phyloP scores from a whole-genome alignment of 2,113 vertebrate genomes.

The Laterallus jamaicensis region DNA sequence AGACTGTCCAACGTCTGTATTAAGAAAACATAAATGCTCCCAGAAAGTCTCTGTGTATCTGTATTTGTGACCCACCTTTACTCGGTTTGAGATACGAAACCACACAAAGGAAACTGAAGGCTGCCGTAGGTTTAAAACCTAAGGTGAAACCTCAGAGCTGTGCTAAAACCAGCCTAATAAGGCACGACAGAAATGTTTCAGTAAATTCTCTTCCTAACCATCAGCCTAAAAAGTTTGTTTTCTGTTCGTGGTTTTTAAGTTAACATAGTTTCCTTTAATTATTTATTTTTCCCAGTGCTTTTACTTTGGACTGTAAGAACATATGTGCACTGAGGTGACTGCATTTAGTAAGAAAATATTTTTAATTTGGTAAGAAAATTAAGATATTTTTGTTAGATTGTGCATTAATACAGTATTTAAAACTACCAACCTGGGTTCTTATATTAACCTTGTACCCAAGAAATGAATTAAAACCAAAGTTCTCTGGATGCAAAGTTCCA shows the following conservation, averaged over 20 bases:
- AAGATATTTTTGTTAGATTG: not conserved
- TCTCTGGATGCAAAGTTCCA: not conserved
- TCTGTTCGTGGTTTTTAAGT: not conserved
- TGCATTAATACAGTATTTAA: not conserved
- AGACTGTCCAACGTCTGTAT: not conserved
- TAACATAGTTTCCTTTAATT: not conserved
- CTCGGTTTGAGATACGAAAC: not conserved
- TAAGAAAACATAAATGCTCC: not conserved
- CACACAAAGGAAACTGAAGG: not conserved
- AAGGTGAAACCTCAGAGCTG: not conserved
- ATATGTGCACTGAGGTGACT: not conserved
- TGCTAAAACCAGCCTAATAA: not conserved
- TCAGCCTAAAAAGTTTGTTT: not conserved
- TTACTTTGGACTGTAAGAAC: not conserved
- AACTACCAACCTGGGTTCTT: not conserved
- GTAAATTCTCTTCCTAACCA: not conserved
- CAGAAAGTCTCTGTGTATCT: not conserved
- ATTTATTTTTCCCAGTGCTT: not conserved
- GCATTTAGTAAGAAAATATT: not conserved
- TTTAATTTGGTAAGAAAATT: not conserved
- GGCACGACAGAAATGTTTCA: not conserved
- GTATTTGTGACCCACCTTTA: not conserved
- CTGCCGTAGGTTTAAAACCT: not conserved
- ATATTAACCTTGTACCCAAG: not conserved
- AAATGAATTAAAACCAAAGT: not conserved